Evolutionary conservation across 2,888 invertebrate genomes (phyloP).

Genomic region (Agrochola litura): DNA sequence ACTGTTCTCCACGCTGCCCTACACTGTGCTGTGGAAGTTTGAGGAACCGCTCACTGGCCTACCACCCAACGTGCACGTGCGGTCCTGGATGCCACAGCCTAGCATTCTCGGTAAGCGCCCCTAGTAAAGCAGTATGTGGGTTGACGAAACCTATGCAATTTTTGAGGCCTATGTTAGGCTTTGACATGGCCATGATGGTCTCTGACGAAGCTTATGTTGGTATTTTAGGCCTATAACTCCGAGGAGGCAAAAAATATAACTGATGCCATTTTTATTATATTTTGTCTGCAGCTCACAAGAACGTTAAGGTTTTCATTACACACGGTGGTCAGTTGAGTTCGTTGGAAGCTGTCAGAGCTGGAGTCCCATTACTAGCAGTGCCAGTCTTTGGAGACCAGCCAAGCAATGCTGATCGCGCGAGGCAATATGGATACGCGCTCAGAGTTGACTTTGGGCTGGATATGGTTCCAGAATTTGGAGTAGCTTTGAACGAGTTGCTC

Average conservation of each 20-base stretch:
- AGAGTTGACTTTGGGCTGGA: conserved; percentile 66
- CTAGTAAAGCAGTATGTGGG: too few species aligned
- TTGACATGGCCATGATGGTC: background rate
- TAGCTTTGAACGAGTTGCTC: conserved; percentile 72
- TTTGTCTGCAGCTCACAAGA: conserved; percentile 70
- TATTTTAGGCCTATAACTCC: background rate
- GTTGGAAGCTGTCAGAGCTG: conserved; percentile 73
- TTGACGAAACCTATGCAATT: too few species aligned
- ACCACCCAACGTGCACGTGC: conserved; percentile 84
- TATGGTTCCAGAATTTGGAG: conserved; percentile 69
- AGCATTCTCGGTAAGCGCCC: conserved; percentile 84
- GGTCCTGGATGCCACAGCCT: conserved; percentile 89
- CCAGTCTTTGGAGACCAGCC: conserved; percentile 83
- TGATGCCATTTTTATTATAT: background rate
- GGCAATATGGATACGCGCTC: conserved; percentile 71
- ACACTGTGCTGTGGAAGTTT: conserved; percentile 89
- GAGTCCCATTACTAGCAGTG: conserved; percentile 77
- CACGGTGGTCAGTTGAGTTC: conserved; percentile 77
- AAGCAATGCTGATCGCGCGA: conserved; percentile 73
- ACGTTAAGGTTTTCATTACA: conserved; percentile 74
- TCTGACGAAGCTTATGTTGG: background rate
- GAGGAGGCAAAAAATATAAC: background rate
- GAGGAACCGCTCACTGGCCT: conserved; percentile 78
- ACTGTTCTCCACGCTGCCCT: conserved; percentile 73
- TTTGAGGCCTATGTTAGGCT: background rate